Percentiles rank a stretch among this genome's conserved stretches.
Evolutionary conservation across 2,888 invertebrate species (phyloP).

Genomic region (Stenichneumon culpator): DNA sequence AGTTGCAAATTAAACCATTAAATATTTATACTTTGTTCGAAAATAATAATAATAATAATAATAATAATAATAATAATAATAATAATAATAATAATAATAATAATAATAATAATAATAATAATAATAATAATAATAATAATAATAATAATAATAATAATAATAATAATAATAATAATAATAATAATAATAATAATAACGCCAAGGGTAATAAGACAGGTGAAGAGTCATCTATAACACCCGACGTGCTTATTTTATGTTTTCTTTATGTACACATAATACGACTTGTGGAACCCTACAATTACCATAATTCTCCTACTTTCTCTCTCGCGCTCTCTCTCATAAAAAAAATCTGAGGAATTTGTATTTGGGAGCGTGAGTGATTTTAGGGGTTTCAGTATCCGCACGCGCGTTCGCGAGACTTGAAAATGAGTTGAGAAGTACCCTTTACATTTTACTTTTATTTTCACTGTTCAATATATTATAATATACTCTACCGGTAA

Average conservation of each 20-base stretch:
- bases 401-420: constrained; percentile 41
- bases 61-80: too few relatives aligned
- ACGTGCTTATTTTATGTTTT: constrained; percentile 61
- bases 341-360: constrained; percentile 53
- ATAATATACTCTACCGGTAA: neutral
- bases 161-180: too few relatives aligned
- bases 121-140: too few relatives aligned
- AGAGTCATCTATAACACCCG: constrained; percentile 35
- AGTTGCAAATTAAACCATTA: constrained; percentile 53
- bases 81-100: constrained; percentile 22
- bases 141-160: too few relatives aligned
- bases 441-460: constrained; percentile 33
- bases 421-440: constrained; percentile 25
- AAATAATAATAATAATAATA: neutral
- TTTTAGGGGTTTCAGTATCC: constrained; percentile 46
- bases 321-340: neutral
- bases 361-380: constrained; percentile 27
- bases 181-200: constrained; percentile 28
- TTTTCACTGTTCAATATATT: neutral
- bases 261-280: constrained; percentile 38
- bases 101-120: too few relatives aligned
- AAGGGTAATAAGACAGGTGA: constrained; percentile 34
- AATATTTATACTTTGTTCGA: constrained; percentile 33
- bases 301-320: constrained; percentile 51
- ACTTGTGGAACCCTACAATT: constrained; percentile 53